Evolutionary conservation across 2,797 vertebrate species (phyloP).

Genomic region (Pantherophis vulpinus): DNA sequence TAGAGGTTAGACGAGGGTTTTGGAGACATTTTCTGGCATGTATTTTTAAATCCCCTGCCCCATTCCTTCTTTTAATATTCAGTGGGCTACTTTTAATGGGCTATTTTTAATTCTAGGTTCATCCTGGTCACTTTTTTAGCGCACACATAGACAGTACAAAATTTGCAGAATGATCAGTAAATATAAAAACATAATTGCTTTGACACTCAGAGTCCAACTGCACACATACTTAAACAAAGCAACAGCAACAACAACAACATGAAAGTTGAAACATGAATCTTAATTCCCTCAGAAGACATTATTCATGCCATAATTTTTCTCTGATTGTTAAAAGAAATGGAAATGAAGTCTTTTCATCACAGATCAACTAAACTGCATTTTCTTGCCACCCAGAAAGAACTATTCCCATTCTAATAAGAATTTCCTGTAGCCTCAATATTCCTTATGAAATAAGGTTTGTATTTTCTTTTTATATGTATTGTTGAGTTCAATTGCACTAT

Average conservation of each 20-base stretch:
- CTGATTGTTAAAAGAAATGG: not conserved
- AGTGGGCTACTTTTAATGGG: not conserved
- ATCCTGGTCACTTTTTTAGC: not conserved
- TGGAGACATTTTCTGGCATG: not conserved
- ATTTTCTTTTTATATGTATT: slow-evolving; percentile 33
- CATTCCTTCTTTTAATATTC: not conserved
- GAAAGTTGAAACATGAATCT: not conserved
- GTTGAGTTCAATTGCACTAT: not conserved
- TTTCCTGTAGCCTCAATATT: not conserved
- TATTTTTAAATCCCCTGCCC: not conserved
- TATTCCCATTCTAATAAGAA: not conserved
- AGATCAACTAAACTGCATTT: slow-evolving; percentile 1
- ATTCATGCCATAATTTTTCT: not conserved
- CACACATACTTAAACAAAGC: not conserved
- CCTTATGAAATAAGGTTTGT: not conserved
- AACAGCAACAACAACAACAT: not conserved
- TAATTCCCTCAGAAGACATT: not conserved
- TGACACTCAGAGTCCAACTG: not conserved
- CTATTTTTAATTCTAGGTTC: not conserved
- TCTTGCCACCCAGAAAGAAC: not conserved
- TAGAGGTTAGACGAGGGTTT: not conserved
- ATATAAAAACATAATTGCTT: not conserved
- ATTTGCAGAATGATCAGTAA: not conserved
- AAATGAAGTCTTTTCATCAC: not conserved
- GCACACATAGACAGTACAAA: not conserved